Evolutionary conservation across 37 sponge, comb jelly and placozoan species (phyloP).

Genomic region (Agelas oroides): DNA sequence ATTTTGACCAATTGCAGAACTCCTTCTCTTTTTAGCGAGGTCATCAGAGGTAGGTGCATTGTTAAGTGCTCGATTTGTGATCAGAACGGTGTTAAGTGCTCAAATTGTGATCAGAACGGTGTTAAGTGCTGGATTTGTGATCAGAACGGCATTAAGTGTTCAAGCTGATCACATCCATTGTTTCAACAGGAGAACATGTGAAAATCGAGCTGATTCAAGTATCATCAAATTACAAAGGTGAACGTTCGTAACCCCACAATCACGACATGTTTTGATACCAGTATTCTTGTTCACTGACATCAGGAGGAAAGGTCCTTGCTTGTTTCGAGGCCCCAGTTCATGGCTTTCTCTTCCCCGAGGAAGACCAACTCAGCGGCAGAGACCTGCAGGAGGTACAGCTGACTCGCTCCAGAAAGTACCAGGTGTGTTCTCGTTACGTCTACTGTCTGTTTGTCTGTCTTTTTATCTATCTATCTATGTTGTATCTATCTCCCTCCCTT

Average conservation of each 20-base stretch:
- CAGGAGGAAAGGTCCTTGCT: conserved; percentile 85
- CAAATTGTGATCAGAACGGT: too few species aligned
- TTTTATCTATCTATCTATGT: too few species aligned
- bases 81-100: too few species aligned
- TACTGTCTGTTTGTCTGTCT: too few species aligned
- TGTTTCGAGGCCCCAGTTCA: conserved; percentile 61
- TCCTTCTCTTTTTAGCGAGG: conserved; percentile 70
- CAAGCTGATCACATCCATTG: neutral
- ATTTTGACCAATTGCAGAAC: conserved; percentile 77
- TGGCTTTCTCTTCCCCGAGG: conserved; percentile 75
- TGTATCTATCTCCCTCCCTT: too few species aligned
- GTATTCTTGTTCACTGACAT: too few species aligned
- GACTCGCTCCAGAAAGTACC: conserved; percentile 59
- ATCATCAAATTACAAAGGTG: conserved; percentile 64
- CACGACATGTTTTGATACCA: too few species aligned
- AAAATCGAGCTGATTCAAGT: conserved; percentile 81
- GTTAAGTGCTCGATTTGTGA: too few species aligned
- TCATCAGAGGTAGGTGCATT: conserved; percentile 59
- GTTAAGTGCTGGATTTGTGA: too few species aligned
- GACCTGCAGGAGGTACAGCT: conserved; percentile 24
- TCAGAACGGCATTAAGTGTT: too few species aligned
- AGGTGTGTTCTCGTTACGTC: conserved; percentile 26
- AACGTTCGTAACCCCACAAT: neutral
- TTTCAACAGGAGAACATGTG: conserved; percentile 75
- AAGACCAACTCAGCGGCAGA: neutral